phyloP scores from a whole-genome alignment of 2,888 invertebrate genomes.

The Ptychoptera albimana region DNA sequence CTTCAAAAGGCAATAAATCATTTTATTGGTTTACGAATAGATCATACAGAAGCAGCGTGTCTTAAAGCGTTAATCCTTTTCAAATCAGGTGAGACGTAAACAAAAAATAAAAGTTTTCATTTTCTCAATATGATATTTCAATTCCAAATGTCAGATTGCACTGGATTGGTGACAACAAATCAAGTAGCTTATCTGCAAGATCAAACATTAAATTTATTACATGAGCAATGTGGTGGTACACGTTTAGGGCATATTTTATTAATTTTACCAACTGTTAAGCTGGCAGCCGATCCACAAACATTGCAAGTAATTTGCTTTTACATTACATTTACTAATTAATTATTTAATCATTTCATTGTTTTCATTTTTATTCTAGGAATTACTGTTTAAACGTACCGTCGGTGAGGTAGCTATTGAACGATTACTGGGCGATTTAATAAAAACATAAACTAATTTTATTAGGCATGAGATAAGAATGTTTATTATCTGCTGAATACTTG shows the following conservation, averaged over 20 bases:
- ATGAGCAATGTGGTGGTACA: constrained; percentile 47
- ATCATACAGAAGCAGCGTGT: constrained; percentile 72
- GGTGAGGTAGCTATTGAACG: constrained; percentile 54
- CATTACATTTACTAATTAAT: neutral
- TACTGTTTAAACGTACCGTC: constrained; percentile 65
- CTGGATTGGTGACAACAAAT: constrained; percentile 40
- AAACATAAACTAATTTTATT: constrained; percentile 40
- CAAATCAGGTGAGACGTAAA: constrained; percentile 51
- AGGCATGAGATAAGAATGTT: constrained; percentile 71
- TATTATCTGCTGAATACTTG: too few relatives aligned
- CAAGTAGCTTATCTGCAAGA: constrained; percentile 59
- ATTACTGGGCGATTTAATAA: constrained; percentile 9
- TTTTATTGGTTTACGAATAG: constrained; percentile 48
- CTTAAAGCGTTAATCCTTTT: constrained; percentile 70
- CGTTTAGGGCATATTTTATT: constrained; percentile 61
- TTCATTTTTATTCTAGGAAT: constrained; percentile 33
- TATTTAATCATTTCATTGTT: constrained; percentile 1
- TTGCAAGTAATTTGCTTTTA: constrained; percentile 7
- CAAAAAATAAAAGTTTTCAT: too few relatives aligned
- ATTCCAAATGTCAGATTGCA: constrained; percentile 33
- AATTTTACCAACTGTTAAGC: constrained; percentile 47
- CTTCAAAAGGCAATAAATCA: constrained; percentile 48
- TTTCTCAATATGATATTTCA: constrained; percentile 1
- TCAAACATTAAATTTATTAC: constrained; percentile 60
- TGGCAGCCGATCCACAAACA: constrained; percentile 11